Conservation (phyloP, 2,797 vertebrate species). For the Podargus strigoides region DNA sequence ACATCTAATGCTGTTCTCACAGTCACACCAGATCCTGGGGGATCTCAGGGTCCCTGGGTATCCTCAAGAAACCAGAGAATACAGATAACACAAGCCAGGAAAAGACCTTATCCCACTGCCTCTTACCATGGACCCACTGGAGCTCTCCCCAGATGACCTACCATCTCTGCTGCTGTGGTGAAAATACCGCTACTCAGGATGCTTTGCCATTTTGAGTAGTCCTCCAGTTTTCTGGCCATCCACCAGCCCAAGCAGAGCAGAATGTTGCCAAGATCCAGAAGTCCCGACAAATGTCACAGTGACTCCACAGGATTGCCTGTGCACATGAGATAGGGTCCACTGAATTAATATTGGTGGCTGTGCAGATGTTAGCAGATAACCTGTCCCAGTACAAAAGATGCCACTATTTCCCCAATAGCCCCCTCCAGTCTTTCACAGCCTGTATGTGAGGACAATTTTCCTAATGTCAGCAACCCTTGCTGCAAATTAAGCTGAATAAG, state of each 20-base stretch:
- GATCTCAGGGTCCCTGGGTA: too few relatives aligned
- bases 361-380: neutral
- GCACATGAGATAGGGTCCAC: accelerated
- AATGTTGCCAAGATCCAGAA: accelerated
- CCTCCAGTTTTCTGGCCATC: neutral
- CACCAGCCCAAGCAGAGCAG: neutral
- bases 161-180: too few relatives aligned
- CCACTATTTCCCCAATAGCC: neutral
- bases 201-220: neutral
- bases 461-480: neutral
- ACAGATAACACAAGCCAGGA: too few relatives aligned
- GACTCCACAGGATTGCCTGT: neutral
- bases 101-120: neutral
- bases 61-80: too few relatives aligned
- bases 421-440: neutral
- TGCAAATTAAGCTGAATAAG: neutral
- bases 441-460: neutral
- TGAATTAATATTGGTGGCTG: neutral
- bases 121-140: too few relatives aligned
- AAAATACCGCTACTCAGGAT: accelerated
- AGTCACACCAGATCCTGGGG: too few relatives aligned
- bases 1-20: too few relatives aligned
- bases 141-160: neutral
- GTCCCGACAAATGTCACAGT: neutral
- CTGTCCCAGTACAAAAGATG: neutral